A percentile compares a stretch with the other conserved stretches of the same genome.
These are phyloP conservation scores for Choristoneura rosaceana DNA, from an alignment of 2,888 invertebrate species.

Conservation along the genomic window DNA sequence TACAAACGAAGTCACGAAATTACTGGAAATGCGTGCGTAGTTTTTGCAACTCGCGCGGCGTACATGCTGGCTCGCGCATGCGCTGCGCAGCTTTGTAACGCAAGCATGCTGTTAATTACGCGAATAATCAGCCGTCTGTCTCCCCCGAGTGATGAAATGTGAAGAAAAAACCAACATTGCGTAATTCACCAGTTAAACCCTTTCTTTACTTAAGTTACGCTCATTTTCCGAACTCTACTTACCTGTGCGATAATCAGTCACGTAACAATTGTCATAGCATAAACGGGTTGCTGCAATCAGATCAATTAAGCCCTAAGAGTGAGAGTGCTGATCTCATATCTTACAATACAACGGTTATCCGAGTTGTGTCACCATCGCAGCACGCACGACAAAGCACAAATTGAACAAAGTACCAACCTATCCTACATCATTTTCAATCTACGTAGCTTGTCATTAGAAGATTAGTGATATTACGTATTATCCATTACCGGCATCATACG, in stretches of 20 bases:
- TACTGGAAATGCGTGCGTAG: slow-evolving; percentile 61
- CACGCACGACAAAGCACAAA: slow-evolving; percentile 57
- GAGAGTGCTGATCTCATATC: slow-evolving; percentile 70
- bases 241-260: slow-evolving; percentile 25
- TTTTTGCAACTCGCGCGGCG: slow-evolving; percentile 66
- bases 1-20: slow-evolving; percentile 68
- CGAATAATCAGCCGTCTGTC: slow-evolving; percentile 72
- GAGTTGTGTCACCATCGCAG: slow-evolving; percentile 72
- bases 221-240: slow-evolving; percentile 42
- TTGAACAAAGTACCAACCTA: slow-evolving; percentile 1
- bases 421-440: slow-evolving; percentile 64
- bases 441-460: slow-evolving; percentile 70
- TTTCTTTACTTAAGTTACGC: slow-evolving; percentile 46
- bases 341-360: slow-evolving; percentile 68
- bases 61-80: slow-evolving; percentile 57
- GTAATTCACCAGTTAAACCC: slow-evolving; percentile 56
- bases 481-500: slow-evolving; percentile 75
- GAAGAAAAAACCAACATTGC: slow-evolving; percentile 68
- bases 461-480: slow-evolving; percentile 69
- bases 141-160: slow-evolving; percentile 72
- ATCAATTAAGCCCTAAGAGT: slow-evolving; percentile 66
- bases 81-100: slow-evolving; percentile 56
- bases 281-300: slow-evolving; percentile 34
- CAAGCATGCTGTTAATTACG: slow-evolving; percentile 72
- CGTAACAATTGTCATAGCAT: slow-evolving; percentile 40